Conservation (phyloP, 1,140 invertebrate species). For the Eriosoma lanigerum region DNA sequence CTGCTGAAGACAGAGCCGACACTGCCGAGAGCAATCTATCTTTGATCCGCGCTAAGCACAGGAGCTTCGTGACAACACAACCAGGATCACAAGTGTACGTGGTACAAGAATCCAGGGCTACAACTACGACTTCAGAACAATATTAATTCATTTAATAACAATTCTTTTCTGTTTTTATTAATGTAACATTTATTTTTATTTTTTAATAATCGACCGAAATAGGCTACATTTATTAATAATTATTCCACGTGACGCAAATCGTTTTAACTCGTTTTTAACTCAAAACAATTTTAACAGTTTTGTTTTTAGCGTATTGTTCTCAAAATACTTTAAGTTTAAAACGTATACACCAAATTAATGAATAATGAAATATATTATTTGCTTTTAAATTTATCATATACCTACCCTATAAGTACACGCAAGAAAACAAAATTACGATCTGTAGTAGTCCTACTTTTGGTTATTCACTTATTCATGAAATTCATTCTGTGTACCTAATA, state of each 20-base stretch:
- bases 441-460: slow-evolving; percentile 19
- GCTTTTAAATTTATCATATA: slow-evolving; percentile 20
- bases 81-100: slow-evolving; percentile 84
- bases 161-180: slow-evolving; percentile 49
- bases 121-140: slow-evolving; percentile 53
- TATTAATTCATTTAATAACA: slow-evolving; percentile 46
- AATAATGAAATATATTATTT: not conserved
- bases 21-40: slow-evolving; percentile 89
- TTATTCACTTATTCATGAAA: slow-evolving; percentile 3
- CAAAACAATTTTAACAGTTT: not conserved
- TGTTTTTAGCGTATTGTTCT: not conserved
- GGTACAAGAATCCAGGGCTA: slow-evolving; percentile 72
- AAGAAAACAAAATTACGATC: slow-evolving; percentile 15
- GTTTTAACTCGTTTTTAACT: slow-evolving; percentile 9
- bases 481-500: slow-evolving; percentile 17
- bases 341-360: not conserved
- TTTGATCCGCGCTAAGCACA: slow-evolving; percentile 93
- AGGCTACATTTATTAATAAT: slow-evolving; percentile 25
- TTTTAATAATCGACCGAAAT: slow-evolving; percentile 39
- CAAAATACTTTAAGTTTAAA: not conserved
- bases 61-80: slow-evolving; percentile 89
- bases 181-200: slow-evolving; percentile 48
- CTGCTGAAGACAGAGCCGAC: slow-evolving; percentile 93
- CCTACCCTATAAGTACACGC: not conserved
- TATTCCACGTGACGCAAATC: slow-evolving; percentile 42